Base-by-base conservation (phyloP, 2,113 vertebrate species). In the Elephas maximus region DNA sequence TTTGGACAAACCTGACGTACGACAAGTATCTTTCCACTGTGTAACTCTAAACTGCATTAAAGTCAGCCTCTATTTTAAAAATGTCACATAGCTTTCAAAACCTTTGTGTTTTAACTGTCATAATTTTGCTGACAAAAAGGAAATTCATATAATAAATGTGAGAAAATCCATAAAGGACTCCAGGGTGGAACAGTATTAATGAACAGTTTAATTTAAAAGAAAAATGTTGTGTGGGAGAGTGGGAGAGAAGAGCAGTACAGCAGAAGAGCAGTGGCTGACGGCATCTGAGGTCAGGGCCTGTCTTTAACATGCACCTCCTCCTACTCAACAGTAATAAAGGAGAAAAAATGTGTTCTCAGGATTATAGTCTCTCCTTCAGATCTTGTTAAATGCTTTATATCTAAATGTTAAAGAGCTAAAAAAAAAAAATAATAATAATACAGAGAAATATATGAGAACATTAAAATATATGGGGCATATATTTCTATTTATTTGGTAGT, bases 161-260 rank as follows among this genome's bases (percentile, higher is more conserved):
- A 26, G n/a, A 74, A 81, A 85, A 89, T 53, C 1, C 30, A 60
- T 9, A 79, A 90, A 95, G 17, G 26, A 62, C 23, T 86, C 48
- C n/a, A 76, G 93, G 65, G 53, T 84, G 91, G n/a, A 63, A 91
- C 6, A 45, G 44, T 33, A 53, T 17, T 73, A 90, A 92, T 77
- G 62, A 95, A 82, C 48, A 94, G 4, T 90, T 96, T 92, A 96
- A 96, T 95, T 95, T 94, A 90, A 63, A 92, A 69, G 79, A 90
- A 79, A 48, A 92, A 45, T 48, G 63, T 12, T 74, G 63, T 5
- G 33, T 11, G 15, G 45, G 18, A 57, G 20, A 63, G 23, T 5
- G 33, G 44, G 65, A 91, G n/a, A 17, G 18, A 10, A 89, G 24
- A 23, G 37, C 48, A 44, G n/a, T 0, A 0, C 12, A 63, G 51